These are phyloP conservation scores for Caenorhabditis brenneri DNA, from an alignment of 1,140 invertebrate species.

Conservation along the genomic window DNA sequence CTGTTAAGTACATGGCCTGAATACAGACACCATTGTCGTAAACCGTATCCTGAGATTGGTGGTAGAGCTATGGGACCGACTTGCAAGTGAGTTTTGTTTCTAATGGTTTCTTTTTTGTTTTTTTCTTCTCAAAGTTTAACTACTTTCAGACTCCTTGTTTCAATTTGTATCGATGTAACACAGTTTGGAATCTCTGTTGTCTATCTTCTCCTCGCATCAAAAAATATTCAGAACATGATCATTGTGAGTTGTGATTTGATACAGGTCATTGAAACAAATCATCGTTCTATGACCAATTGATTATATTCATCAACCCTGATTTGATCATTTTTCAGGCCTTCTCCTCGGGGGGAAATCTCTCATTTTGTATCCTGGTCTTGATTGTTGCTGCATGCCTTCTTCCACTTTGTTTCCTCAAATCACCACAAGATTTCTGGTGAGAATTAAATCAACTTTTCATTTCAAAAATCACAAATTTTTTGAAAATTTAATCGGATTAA, in stretches of 20 bases:
- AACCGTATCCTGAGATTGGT: constrained; percentile 77
- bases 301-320: too few species aligned
- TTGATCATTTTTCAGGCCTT: constrained; percentile 71
- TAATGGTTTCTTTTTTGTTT: too few species aligned
- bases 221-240: constrained; percentile 74
- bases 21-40: constrained; percentile 74
- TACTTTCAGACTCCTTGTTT: constrained; percentile 72
- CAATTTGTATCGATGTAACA: constrained; percentile 75
- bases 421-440: constrained; percentile 79
- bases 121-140: too few species aligned
- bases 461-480: too few species aligned
- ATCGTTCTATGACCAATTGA: too few species aligned
- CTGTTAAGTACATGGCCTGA: constrained; percentile 77
- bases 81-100: constrained; percentile 2
- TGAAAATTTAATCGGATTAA: neutral
- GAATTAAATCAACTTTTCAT: neutral
- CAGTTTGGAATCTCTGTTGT: constrained; percentile 78
- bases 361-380: constrained; percentile 76
- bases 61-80: constrained; percentile 43
- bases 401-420: constrained; percentile 78
- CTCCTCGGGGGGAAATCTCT: constrained; percentile 71
- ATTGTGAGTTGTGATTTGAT: constrained; percentile 61
- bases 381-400: constrained; percentile 76
- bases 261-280: neutral
- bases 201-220: constrained; percentile 78